These are phyloP conservation scores for Cavia aperea DNA, from an alignment of 2,113 vertebrate genomes.

Conservation along the genomic window DNA sequence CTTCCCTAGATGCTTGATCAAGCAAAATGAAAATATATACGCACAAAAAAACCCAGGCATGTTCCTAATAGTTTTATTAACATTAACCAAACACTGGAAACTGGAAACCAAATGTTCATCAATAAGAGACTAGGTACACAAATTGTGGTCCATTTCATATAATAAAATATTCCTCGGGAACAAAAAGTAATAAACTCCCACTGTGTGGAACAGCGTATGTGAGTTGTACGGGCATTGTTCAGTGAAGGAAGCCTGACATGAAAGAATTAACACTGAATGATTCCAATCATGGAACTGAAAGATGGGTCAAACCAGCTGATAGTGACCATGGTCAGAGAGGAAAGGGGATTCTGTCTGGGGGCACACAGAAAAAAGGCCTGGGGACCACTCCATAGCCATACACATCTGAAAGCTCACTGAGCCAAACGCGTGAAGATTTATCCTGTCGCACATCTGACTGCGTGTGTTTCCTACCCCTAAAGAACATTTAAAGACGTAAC, in stretches of 20 bases:
- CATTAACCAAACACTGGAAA: neutral
- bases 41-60: neutral
- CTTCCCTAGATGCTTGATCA: neutral
- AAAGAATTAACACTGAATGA: neutral
- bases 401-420: neutral
- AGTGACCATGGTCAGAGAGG: neutral
- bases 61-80: neutral
- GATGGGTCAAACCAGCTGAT: neutral
- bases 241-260: neutral
- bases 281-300: neutral
- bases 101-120: neutral
- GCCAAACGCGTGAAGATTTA: neutral
- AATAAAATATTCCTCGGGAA: neutral
- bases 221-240: neutral
- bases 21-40: neutral
- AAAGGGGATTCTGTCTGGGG: too few relatives aligned
- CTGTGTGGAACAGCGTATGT: neutral
- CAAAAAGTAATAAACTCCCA: neutral
- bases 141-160: neutral
- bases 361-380: neutral
- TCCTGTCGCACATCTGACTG: neutral
- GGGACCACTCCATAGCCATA: neutral
- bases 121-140: neutral
- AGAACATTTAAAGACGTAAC: neutral
- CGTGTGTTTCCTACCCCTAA: neutral